Evolutionary conservation across 2,797 vertebrate species (phyloP).

Genomic region (Oryzias dopingdopingensis): DNA sequence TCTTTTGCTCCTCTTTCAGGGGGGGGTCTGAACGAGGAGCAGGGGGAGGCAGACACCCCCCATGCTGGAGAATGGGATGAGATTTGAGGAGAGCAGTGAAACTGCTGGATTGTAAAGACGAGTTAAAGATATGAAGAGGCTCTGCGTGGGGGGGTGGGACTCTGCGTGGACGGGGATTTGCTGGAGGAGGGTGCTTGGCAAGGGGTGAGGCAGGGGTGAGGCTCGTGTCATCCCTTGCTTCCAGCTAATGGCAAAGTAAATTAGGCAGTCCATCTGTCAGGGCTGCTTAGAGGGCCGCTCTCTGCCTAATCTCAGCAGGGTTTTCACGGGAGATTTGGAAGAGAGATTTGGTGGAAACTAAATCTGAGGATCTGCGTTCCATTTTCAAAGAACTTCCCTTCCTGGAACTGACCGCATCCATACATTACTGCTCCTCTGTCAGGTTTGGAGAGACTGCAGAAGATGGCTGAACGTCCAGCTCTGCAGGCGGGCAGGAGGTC

Average conservation of each 20-base stretch:
- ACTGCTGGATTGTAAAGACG: neutral
- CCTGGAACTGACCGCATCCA: constrained; percentile 18
- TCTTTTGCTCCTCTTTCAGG: neutral
- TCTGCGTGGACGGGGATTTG: constrained; percentile 44
- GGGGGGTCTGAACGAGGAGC: constrained; percentile 19
- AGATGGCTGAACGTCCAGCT: constrained; percentile 3
- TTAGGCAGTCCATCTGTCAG: constrained; percentile 77
- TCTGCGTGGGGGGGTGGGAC: neutral
- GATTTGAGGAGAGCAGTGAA: constrained; percentile 4
- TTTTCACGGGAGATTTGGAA: constrained; percentile 65
- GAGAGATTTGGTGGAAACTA: constrained; percentile 65
- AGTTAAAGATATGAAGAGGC: constrained; percentile 7
- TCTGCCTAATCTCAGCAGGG: constrained; percentile 67
- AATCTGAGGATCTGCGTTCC: constrained; percentile 51
- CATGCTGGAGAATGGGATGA: constrained; percentile 17
- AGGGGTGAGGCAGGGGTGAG: constrained; percentile 32
- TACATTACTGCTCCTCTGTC: neutral
- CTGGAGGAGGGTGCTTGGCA: constrained; percentile 27
- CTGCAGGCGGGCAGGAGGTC: constrained; percentile 3
- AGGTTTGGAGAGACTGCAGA: too few species aligned
- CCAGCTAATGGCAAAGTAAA: constrained; percentile 73
- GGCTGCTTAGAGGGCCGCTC: constrained; percentile 61
- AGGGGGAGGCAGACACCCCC: constrained; percentile 42
- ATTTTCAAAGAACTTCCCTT: constrained; percentile 20
- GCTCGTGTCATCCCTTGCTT: constrained; percentile 34